Conservation (phyloP, 2,113 vertebrate genomes). For the Uria aalge region DNA sequence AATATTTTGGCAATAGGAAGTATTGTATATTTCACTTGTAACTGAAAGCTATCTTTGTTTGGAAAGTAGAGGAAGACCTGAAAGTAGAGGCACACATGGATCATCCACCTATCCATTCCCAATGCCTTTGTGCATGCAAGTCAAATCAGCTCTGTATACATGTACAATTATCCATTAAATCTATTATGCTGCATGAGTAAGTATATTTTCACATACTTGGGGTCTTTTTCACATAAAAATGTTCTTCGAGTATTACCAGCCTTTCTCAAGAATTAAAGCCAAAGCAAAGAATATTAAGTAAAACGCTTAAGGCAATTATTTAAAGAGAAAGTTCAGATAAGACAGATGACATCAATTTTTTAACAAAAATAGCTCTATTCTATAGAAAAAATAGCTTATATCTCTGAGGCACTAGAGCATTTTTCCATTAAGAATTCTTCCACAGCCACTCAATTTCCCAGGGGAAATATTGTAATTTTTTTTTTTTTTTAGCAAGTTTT, state of each 20-base stretch:
- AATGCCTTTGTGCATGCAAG: not conserved
- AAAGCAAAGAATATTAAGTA: not conserved
- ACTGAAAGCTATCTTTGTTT: not conserved
- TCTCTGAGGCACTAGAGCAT: not conserved
- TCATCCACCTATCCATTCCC: not conserved
- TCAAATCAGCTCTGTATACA: not conserved
- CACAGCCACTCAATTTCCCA: not conserved
- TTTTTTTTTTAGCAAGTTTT: not conserved
- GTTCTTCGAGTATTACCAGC: not conserved
- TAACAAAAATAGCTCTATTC: not conserved
- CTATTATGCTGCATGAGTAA: not conserved
- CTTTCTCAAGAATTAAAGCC: not conserved
- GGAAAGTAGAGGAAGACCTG: not conserved
- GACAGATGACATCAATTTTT: not conserved
- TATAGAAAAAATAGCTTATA: not conserved
- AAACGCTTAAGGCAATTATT: not conserved
- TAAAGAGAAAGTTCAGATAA: not conserved
- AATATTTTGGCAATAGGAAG: not conserved
- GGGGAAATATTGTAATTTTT: not conserved
- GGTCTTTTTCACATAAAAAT: not conserved
- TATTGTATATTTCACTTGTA: not conserved
- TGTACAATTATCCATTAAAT: not conserved
- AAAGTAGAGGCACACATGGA: not conserved
- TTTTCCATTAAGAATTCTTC: conserved; percentile 3
- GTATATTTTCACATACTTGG: not conserved